Percentiles rank a stretch among this genome's conserved stretches.
Evolutionary conservation across 1,140 invertebrate species (phyloP).

Genomic region (Nasonia vitripennis): DNA sequence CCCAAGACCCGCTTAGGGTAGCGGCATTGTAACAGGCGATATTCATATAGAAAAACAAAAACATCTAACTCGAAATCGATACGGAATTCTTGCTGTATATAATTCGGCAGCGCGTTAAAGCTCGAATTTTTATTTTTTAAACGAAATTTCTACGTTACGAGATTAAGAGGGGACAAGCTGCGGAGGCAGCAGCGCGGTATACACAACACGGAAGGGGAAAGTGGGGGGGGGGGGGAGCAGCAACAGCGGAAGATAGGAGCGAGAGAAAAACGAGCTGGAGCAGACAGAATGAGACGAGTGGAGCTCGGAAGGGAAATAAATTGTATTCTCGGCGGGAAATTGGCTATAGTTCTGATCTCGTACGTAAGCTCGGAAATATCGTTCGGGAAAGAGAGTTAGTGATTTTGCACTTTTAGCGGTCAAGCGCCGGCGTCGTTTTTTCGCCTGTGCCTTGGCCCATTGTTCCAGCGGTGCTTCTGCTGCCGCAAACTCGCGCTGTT

Average conservation of each 20-base stretch:
- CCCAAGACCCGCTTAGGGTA: too few species aligned
- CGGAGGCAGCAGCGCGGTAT: too few species aligned
- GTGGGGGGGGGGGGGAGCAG: slow-evolving; percentile 42
- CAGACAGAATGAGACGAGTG: slow-evolving; percentile 50
- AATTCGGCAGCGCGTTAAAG: background rate
- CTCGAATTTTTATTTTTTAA: slow-evolving; percentile 27
- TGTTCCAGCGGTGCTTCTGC: background rate
- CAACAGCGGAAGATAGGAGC: slow-evolving; percentile 28
- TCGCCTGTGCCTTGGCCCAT: background rate
- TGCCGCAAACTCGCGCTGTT: background rate
- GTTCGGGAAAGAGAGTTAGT: slow-evolving; percentile 52
- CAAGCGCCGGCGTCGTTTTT: slow-evolving; percentile 52
- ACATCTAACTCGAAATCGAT: too few species aligned
- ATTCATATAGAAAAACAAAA: background rate
- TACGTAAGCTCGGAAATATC: slow-evolving; percentile 53
- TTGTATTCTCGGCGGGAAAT: slow-evolving; percentile 58
- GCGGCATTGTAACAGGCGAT: too few species aligned
- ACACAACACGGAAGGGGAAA: slow-evolving; percentile 4
- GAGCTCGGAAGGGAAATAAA: slow-evolving; percentile 54
- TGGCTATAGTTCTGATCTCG: slow-evolving; percentile 53
- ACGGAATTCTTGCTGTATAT: too few species aligned
- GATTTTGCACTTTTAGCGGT: slow-evolving; percentile 59
- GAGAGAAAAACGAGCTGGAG: slow-evolving; percentile 37
- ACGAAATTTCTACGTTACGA: background rate
- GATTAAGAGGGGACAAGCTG: background rate